Evolutionary conservation across 2,888 invertebrate genomes (phyloP), one percentile per base, ranked within the genome.

Genomic region (Trissolcus japonicus): DNA sequence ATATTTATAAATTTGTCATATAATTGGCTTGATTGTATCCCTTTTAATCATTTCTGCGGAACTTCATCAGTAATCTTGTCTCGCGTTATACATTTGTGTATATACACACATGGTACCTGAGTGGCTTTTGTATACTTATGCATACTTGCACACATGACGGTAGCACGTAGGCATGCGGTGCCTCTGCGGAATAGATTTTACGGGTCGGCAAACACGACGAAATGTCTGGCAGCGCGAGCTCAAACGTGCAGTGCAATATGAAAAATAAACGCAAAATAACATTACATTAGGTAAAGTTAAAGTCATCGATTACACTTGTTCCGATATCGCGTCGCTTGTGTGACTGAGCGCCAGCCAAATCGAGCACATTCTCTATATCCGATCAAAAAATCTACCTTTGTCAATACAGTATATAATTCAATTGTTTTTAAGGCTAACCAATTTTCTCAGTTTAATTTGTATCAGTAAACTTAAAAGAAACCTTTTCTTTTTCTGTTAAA

Each of bases 111-210:
- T 46, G 46, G 53, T 46, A 46, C 21, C 46, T 59, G 53, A 41
- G 19, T 57, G 56, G 17, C 63, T 29, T 46, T 68, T 54, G 68
- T 62, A 62, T 75, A 63, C 63, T 75, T 68, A 53, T 46, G 62
- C 67, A 67, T 67, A 29, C 60, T 74, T 53, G 67, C 67, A 46
- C 57, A 67, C 51, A 67, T 62, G 67, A 74, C 67, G 74, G 67
- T 74, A 46, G 67, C 74, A 67, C 74, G 67, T 67, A 61, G 67
- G 62, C 57, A 67, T 53, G 56, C 66, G 73, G 74, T 62, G 67
- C 50, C 50, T 73, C 74, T 57, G 74, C 68, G 60, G 63, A 73
- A 73, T 66, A 73, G 73, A 73, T 73, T 73, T 66, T 61, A 66
- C 73, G 66, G 73, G 66, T 73, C 73, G 61, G 17, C 21, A 60